Evolutionary conservation across 2,113 vertebrate species (phyloP).

Genomic region (Epinephelus moara): DNA sequence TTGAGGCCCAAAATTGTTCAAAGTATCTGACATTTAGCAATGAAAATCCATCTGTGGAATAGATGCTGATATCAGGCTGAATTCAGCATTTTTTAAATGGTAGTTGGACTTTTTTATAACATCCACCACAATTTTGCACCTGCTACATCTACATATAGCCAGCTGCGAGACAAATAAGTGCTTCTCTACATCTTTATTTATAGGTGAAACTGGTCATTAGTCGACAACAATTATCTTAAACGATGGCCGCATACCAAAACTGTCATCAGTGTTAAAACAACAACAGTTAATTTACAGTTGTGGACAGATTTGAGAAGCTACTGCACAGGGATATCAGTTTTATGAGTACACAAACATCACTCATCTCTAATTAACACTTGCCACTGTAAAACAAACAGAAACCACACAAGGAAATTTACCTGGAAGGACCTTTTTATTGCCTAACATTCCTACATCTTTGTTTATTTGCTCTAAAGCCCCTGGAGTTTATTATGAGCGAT

Average conservation of each 20-base stretch:
- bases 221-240: background rate
- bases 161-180: background rate
- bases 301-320: background rate
- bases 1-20: background rate
- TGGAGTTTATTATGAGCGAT: background rate
- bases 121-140: background rate
- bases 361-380: background rate
- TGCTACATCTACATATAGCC: background rate
- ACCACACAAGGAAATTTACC: background rate
- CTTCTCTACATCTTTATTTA: background rate
- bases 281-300: background rate
- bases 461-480: background rate
- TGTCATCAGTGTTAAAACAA: background rate
- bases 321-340: background rate
- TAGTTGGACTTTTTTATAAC: background rate
- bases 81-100: background rate
- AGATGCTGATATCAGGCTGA: background rate
- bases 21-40: background rate
- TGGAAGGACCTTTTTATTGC: too few relatives aligned
- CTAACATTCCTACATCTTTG: too few relatives aligned
- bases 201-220: constrained; percentile 3
- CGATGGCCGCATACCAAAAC: background rate
- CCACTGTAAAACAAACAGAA: background rate
- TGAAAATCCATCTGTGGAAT: background rate
- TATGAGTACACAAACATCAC: background rate